Conservation (phyloP, 2,797 vertebrate genomes). For the Myripristis murdjan region DNA sequence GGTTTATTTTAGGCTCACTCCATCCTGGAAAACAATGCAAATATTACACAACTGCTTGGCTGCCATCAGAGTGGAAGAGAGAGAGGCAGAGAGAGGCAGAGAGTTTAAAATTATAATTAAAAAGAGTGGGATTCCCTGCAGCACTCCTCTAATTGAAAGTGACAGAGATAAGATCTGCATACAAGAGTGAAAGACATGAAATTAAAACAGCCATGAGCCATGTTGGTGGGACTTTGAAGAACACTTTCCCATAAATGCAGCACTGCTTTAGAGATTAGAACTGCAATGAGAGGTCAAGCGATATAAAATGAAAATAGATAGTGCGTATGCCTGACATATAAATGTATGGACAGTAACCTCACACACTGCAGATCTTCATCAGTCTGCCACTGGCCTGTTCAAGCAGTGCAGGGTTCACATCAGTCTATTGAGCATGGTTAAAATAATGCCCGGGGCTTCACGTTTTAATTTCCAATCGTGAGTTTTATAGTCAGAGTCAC, state of each 20-base stretch:
- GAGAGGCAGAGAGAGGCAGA: background rate
- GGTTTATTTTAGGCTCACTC: background rate
- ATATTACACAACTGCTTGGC: conserved; percentile 11
- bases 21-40: conserved; percentile 11
- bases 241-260: background rate
- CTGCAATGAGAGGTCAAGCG: conserved; percentile 34
- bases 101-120: conserved; percentile 21
- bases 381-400: conserved; percentile 38
- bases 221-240: conserved; percentile 10
- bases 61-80: conserved; percentile 7
- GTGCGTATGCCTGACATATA: conserved; percentile 27
- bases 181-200: conserved; percentile 29
- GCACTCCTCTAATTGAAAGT: conserved; percentile 45
- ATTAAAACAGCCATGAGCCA: conserved; percentile 25
- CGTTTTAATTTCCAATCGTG: conserved; percentile 35
- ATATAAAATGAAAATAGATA: conserved; percentile 48
- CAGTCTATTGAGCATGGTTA: conserved; percentile 41
- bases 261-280: conserved; percentile 4
- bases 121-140: conserved; percentile 23
- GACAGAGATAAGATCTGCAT: conserved; percentile 44
- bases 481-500: conserved; percentile 30
- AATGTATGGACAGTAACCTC: conserved; percentile 24
- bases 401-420: conserved; percentile 40
- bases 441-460: conserved; percentile 35
- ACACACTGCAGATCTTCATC: conserved; percentile 23